These are phyloP conservation scores for Serranus cabrilla DNA, from an alignment of 2,797 vertebrate species.

Conservation along the genomic window DNA sequence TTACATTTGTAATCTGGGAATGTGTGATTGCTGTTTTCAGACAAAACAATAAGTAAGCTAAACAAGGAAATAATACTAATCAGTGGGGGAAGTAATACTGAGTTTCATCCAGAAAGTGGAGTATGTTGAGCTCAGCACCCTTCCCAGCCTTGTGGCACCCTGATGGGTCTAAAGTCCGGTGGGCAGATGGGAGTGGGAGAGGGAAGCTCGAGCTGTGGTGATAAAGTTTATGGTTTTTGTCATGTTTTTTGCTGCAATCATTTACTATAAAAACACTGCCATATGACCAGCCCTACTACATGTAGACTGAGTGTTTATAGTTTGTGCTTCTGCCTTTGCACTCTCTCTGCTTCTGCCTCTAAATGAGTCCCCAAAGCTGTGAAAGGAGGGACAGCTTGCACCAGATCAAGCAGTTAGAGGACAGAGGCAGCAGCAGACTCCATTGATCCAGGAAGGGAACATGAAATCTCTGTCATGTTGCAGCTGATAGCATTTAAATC, in stretches of 20 bases:
- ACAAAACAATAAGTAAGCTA: not conserved
- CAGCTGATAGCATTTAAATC: conserved; percentile 49
- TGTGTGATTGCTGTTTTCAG: not conserved
- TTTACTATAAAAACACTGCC: not conserved
- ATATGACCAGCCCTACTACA: not conserved
- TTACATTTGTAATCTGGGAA: not conserved
- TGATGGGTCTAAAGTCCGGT: conserved; percentile 46
- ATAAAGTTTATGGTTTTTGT: conserved; percentile 27
- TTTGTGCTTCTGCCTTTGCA: not conserved
- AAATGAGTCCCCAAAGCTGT: not conserved
- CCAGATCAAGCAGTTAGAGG: not conserved
- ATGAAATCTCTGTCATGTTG: conserved; percentile 36
- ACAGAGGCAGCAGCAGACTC: not conserved
- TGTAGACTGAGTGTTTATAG: not conserved
- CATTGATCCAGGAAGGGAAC: conserved; percentile 16
- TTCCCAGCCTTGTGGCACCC: not conserved
- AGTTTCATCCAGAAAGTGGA: not conserved
- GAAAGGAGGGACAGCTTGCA: not conserved
- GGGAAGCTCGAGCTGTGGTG: not conserved
- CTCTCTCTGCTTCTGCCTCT: not conserved
- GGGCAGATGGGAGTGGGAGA: conserved; percentile 17
- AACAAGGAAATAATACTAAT: not conserved
- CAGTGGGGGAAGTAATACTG: not conserved
- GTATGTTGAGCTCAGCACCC: not conserved
- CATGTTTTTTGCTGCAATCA: not conserved